A percentile compares a stretch with the other conserved stretches of the same genome.
Conservation (phyloP, 2,113 vertebrate species). For the Raja brachyura region DNA sequence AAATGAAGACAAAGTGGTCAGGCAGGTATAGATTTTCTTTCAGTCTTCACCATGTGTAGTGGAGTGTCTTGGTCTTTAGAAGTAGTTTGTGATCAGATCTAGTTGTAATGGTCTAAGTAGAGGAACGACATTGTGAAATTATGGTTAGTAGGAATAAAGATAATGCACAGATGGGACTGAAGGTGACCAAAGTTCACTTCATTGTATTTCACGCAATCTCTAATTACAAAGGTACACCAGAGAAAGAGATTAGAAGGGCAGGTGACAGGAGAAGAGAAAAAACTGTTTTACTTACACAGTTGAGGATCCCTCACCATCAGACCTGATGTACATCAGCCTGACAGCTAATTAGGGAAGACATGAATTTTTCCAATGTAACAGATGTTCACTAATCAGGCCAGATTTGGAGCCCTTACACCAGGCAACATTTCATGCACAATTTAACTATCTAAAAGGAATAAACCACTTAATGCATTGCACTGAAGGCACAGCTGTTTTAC, state of each 20-base stretch:
- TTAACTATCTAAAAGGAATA: conserved; percentile 99
- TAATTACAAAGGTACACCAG: conserved; percentile 85
- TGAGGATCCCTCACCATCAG: conserved; percentile 94
- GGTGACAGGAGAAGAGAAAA: conserved; percentile 92
- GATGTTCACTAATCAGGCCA: conserved; percentile 99
- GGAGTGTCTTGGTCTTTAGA: conserved; percentile 37
- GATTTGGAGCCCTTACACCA: conserved; percentile 94
- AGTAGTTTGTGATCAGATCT: conserved; percentile 39
- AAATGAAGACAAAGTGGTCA: conserved; percentile 50
- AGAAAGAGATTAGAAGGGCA: conserved; percentile 76
- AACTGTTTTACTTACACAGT: conserved; percentile 88
- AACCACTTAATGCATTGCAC: conserved; percentile 99
- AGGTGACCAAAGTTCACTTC: conserved; percentile 81
- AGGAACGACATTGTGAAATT: conserved; percentile 44
- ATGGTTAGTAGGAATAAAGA: conserved; percentile 60
- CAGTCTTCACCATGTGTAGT: conserved; percentile 41
- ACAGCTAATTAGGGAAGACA: conserved; percentile 99
- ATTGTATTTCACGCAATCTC: conserved; percentile 90
- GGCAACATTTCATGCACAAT: conserved; percentile 99
- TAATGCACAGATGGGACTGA: conserved; percentile 86
- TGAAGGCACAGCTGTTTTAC: conserved; percentile 99
- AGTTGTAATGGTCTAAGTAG: conserved; percentile 45
- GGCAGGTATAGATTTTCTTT: conserved; percentile 52
- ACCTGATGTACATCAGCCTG: conserved; percentile 94
- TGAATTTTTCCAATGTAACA: conserved; percentile 99